A percentile compares a stretch with the other conserved stretches of the same genome.
Evolutionary conservation across 92 coral and sea anemone species (phyloP).

Genomic region (Phenganax stokvisi): DNA sequence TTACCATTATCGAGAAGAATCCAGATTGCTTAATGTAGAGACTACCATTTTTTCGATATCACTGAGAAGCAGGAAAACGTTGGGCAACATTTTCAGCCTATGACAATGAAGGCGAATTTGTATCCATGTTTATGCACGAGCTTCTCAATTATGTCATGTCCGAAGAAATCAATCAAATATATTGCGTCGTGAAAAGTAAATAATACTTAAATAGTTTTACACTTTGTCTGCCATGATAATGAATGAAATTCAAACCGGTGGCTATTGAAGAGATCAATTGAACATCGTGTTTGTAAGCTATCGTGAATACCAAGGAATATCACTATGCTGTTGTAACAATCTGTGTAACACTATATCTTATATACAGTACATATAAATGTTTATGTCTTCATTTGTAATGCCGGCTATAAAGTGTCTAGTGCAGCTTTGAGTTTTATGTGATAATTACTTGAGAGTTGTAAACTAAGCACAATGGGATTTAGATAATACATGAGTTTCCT

Average conservation of each 20-base stretch:
- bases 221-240: neutral
- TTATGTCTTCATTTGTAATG: neutral
- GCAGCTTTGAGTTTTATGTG: neutral
- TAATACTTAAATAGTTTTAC: neutral
- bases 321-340: too few relatives aligned
- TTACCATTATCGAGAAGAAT: too few relatives aligned
- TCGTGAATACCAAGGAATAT: too few relatives aligned
- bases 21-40: neutral
- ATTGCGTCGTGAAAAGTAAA: neutral
- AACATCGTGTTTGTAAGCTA: too few relatives aligned
- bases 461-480: neutral
- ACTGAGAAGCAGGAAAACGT: neutral
- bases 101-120: conserved; percentile 18
- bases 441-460: neutral
- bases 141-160: neutral
- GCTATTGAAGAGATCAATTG: neutral
- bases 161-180: conserved; percentile 1
- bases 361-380: neutral
- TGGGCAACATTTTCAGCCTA: neutral
- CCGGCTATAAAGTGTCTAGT: neutral
- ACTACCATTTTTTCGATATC: neutral
- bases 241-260: neutral
- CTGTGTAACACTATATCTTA: neutral
- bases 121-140: neutral
- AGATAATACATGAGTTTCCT: neutral